Base-by-base conservation (phyloP, 2,888 invertebrate species). In the Lasioglossum marginatum region DNA sequence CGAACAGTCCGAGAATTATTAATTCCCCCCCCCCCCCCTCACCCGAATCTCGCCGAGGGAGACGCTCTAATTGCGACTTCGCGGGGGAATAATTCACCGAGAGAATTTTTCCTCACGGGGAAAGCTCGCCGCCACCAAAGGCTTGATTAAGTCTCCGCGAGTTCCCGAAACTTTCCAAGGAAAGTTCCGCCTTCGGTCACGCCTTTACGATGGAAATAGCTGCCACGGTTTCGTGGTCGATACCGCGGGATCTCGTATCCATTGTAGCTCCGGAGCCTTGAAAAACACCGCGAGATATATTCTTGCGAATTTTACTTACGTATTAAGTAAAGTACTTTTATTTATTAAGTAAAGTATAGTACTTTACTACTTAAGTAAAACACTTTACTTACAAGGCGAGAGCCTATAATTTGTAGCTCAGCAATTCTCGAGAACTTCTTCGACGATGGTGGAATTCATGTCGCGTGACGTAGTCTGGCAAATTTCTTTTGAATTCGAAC, bases 1-100 rank as follows among this genome's bases (percentile, higher is more conserved):
- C 66, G 82, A 37, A 16, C 66, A 52, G 40, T 77, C 48, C 63
- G 48, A n/a, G 60, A 68, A 75, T 82, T 81, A 81, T 77, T 66
- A 66, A 66, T 66, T 66, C 66, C 31, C 60, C 31, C 63, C 0
- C n/a, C n/a, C n/a, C n/a, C n/a, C n/a, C n/a, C n/a, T n/a, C n/a
- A n/a, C n/a, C n/a, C 31, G 63, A 16, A 34, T 16, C 63, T 31
- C 31, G 31, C 31, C 16, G 63, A 63, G 19, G 52, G 66, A 34
- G 31, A 14, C 14, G 63, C 34, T 66, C 60, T 57, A 57, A 31
- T 27, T 74, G 37, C 70, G n/a, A 40, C 31, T 70, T 34, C 2
- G 45, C 8, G 6, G n/a, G 6, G 16, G 12, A 74, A 75, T 75
- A 37, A 75, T 60, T 75, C 75, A 23, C 66, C 31, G 66, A 23